A percentile compares a stretch with the other conserved stretches of the same genome.
Conservation (phyloP, 1,140 invertebrate genomes). For the Steinernema khuongi region DNA sequence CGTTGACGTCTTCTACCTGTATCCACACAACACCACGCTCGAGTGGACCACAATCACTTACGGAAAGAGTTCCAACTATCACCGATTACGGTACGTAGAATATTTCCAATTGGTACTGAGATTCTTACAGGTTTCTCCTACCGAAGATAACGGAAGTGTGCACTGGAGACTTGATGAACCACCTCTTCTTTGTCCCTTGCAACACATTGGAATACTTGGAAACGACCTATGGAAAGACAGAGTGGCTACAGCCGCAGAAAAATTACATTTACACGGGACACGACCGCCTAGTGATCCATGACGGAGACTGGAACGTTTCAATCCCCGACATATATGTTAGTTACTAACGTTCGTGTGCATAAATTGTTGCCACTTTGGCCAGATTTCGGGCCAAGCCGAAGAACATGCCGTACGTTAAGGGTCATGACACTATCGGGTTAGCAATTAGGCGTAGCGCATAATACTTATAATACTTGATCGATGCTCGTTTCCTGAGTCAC, state of each 20-base stretch:
- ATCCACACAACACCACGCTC: background rate
- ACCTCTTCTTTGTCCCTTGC: constrained; percentile 18
- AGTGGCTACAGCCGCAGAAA: background rate
- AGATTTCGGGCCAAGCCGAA: too few relatives aligned
- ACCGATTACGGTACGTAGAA: background rate
- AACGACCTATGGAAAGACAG: background rate
- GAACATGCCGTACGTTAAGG: too few relatives aligned
- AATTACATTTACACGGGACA: background rate
- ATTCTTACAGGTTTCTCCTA: background rate
- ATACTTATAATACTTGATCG: too few relatives aligned
- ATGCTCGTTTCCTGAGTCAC: too few relatives aligned
- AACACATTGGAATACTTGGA: background rate
- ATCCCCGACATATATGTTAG: background rate
- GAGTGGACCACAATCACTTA: background rate
- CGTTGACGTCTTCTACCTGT: background rate
- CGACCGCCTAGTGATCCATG: background rate
- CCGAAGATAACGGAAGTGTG: background rate
- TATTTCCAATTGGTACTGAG: too few relatives aligned
- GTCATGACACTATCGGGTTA: too few relatives aligned
- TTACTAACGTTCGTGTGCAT: too few relatives aligned
- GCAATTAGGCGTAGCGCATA: too few relatives aligned
- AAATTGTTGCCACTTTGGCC: too few relatives aligned
- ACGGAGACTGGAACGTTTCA: background rate
- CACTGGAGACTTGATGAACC: background rate
- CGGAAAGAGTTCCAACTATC: background rate